phyloP scores from a whole-genome alignment of 2,888 invertebrate genomes.

The Leptinotarsa peninsularis region DNA sequence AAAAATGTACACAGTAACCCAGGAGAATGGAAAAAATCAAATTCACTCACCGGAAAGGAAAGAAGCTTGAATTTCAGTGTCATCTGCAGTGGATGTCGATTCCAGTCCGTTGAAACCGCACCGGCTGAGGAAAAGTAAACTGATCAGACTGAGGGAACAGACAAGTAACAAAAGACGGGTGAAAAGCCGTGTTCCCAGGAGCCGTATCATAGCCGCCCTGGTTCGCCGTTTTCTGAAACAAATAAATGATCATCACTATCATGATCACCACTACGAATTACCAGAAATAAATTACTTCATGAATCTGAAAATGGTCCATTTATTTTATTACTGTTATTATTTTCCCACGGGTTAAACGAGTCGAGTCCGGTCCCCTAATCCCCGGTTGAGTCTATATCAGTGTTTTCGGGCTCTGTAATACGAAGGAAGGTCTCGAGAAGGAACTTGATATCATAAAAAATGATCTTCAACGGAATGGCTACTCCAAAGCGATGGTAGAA shows the following conservation, averaged over 20 bases:
- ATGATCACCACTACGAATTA: no score
- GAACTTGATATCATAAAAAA: no score
- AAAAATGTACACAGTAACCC: neutral
- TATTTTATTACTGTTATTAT: no score
- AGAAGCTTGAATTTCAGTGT: conserved; percentile 50
- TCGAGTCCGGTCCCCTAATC: no score
- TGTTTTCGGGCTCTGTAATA: no score
- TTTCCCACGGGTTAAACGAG: no score
- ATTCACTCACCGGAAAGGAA: conserved; percentile 52
- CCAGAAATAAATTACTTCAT: neutral
- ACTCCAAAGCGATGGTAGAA: no score
- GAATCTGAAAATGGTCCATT: no score
- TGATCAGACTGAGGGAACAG: conserved; percentile 69
- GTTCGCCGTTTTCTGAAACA: conserved; percentile 61
- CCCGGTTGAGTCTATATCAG: no score
- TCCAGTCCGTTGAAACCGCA: conserved; percentile 67
- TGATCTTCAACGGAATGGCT: no score
- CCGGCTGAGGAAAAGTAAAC: conserved; percentile 70
- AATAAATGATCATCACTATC: conserved; percentile 6
- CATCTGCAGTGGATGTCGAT: conserved; percentile 47
- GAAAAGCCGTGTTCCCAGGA: conserved; percentile 70
- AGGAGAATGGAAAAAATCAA: neutral
- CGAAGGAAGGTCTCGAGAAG: no score
- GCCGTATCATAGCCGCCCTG: conserved; percentile 67
- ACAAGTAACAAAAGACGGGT: conserved; percentile 71